A percentile compares a stretch with the other conserved stretches of the same genome.
Evolutionary conservation across 2,113 vertebrate genomes (phyloP).

Genomic region (Callithrix jacchus): DNA sequence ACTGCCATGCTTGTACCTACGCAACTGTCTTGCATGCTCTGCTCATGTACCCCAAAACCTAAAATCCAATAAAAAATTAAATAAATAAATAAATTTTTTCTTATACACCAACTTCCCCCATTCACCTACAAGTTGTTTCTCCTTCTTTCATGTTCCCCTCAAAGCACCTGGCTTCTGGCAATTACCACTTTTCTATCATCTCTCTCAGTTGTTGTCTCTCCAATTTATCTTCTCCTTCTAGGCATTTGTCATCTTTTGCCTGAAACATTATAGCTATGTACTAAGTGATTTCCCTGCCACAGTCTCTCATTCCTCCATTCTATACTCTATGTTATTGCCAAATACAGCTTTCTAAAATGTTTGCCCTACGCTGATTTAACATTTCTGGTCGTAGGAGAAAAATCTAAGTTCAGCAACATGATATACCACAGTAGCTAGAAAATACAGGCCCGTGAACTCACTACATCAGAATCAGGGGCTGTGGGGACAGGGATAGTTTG

Average conservation of each 20-base stretch:
- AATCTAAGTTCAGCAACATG: not conserved
- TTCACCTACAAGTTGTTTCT: not conserved
- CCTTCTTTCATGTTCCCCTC: not conserved
- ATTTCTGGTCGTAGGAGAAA: not conserved
- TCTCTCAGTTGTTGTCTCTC: not conserved
- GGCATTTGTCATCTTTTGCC: not conserved
- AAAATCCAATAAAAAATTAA: too few relatives aligned
- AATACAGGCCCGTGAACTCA: slow-evolving; percentile 20
- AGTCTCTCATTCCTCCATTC: not conserved
- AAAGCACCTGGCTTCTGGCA: not conserved
- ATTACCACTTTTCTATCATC: slow-evolving; percentile 24
- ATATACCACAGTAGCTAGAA: not conserved
- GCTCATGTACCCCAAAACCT: too few relatives aligned
- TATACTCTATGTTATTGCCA: not conserved
- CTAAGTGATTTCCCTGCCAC: not conserved
- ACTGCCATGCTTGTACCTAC: too few relatives aligned
- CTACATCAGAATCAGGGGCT: not conserved
- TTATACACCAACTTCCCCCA: not conserved
- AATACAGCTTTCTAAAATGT: slow-evolving; percentile 34
- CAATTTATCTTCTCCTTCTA: slow-evolving; percentile 2
- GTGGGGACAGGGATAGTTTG: not conserved
- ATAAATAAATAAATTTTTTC: too few relatives aligned
- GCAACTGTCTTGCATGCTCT: too few relatives aligned
- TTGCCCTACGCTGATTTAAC: slow-evolving; percentile 9
- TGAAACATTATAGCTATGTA: slow-evolving; percentile 2